Evolutionary conservation across 2,113 vertebrate genomes (phyloP).

Genomic region (Lampris incognitus): DNA sequence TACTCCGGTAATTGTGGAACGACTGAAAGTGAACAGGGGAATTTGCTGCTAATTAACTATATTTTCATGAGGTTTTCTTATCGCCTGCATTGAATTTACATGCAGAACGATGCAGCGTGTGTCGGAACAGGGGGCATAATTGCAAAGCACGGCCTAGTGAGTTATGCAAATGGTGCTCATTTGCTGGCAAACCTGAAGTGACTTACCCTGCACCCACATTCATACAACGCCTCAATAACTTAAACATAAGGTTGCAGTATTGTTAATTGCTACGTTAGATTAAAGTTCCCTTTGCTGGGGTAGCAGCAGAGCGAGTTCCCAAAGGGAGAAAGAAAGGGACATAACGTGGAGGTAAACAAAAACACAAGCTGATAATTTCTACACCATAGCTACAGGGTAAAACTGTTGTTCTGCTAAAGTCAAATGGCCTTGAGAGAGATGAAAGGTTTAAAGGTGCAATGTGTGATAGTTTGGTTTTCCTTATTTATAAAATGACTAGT

Average conservation of each 20-base stretch:
- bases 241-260: conserved; percentile 52
- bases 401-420: neutral
- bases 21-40: conserved; percentile 62
- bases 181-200: conserved; percentile 67
- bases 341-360: conserved; percentile 19
- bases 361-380: neutral
- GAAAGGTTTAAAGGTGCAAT: conserved; percentile 1
- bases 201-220: conserved; percentile 58
- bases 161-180: conserved; percentile 75
- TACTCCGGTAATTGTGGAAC: conserved; percentile 52
- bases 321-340: conserved; percentile 19
- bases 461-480: too few species aligned
- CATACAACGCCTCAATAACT: conserved; percentile 61
- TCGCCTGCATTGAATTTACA: conserved; percentile 68
- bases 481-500: too few species aligned
- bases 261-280: conserved; percentile 60
- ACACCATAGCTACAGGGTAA: conserved; percentile 4
- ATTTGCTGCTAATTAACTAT: conserved; percentile 70
- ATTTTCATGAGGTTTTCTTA: conserved; percentile 66
- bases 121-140: conserved; percentile 63
- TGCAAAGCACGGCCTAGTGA: conserved; percentile 65
- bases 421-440: neutral
- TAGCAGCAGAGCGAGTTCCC: conserved; percentile 39
- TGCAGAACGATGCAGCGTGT: conserved; percentile 59
- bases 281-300: conserved; percentile 44